phyloP scores from a whole-genome alignment of 2,113 vertebrate species.

The Microtus ochrogaster region DNA sequence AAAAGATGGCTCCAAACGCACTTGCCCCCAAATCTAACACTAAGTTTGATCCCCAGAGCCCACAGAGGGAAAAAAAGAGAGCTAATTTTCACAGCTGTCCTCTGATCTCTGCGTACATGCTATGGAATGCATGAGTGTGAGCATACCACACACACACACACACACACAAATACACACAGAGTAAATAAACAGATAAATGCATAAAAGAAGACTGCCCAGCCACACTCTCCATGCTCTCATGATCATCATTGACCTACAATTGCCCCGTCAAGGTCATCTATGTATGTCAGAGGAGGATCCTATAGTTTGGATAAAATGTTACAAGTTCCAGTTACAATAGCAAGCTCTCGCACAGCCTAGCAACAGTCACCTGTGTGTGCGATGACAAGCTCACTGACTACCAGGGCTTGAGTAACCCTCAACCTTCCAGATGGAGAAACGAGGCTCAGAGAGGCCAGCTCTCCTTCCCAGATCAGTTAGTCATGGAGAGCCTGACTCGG shows the following conservation, averaged over 20 bases:
- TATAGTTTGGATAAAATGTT: not conserved
- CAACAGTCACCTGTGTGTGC: accelerated
- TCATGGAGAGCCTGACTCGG: accelerated
- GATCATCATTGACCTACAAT: not conserved
- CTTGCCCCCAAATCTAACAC: not conserved
- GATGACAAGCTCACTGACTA: not conserved
- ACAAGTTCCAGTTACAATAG: not conserved
- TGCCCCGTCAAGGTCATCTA: not conserved
- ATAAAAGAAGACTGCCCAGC: not conserved
- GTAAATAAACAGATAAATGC: not conserved
- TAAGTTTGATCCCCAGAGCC: not conserved
- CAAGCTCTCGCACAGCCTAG: not conserved
- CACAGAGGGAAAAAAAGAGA: not conserved
- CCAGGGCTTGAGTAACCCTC: accelerated
- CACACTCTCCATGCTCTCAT: accelerated
- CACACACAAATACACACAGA: not conserved
- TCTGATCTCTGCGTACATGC: not conserved
- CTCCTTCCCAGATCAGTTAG: not conserved
- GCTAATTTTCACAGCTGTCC: not conserved
- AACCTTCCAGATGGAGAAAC: slow-evolving; percentile 2
- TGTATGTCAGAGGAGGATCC: not conserved
- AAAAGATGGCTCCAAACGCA: not conserved
- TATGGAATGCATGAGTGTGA: not conserved
- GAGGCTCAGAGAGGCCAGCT: not conserved
- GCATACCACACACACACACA: not conserved